Conservation (phyloP, 2,888 invertebrate species). For the Andricus curvator region DNA sequence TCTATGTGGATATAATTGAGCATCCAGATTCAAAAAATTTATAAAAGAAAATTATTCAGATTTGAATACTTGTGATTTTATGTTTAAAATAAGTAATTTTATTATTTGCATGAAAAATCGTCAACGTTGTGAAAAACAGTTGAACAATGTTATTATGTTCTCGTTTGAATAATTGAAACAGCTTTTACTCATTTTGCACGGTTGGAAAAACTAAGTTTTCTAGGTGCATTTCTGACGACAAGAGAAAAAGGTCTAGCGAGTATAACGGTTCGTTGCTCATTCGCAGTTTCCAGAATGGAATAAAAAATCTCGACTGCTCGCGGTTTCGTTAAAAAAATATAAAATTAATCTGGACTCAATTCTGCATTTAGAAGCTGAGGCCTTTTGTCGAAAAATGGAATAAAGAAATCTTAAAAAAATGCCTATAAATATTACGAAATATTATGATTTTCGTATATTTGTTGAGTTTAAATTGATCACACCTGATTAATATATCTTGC, state of each 20-base stretch:
- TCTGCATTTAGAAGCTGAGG: background rate
- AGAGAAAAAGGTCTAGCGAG: conserved; percentile 23
- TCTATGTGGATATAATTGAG: background rate
- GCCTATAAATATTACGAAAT: background rate
- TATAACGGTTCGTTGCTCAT: conserved; percentile 47
- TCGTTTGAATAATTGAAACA: conserved; percentile 14
- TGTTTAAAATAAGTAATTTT: no score
- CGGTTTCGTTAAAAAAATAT: conserved; percentile 33
- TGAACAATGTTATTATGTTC: background rate
- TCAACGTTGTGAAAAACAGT: background rate
- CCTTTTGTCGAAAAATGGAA: no score
- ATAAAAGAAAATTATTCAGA: background rate
- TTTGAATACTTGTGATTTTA: background rate
- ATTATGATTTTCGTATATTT: no score
- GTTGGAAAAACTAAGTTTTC: conserved; percentile 31
- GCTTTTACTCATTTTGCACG: conserved; percentile 5
- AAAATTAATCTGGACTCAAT: background rate
- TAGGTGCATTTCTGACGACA: background rate
- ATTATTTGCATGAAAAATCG: background rate
- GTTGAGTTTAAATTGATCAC: no score
- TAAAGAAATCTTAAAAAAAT: background rate
- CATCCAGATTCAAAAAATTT: background rate
- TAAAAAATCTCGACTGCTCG: conserved; percentile 55
- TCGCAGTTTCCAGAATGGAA: conserved; percentile 39
- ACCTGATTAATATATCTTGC: no score